Base-by-base conservation (phyloP, 1,140 invertebrate species). In the Grapholita molesta region DNA sequence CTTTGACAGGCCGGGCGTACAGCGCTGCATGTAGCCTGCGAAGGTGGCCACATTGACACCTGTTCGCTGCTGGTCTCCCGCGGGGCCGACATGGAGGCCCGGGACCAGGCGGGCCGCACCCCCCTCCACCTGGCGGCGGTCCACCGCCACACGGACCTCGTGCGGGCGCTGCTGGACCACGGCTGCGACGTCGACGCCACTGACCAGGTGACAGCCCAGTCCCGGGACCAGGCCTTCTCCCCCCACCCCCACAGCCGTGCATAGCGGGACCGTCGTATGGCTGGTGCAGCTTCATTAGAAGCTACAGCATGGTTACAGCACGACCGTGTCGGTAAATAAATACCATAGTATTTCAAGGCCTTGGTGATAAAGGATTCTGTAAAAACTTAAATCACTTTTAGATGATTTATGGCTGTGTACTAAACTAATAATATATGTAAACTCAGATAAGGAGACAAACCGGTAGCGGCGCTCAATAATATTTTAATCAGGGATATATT, bases 71-170 rank as follows among this genome's bases (percentile, higher is more conserved):
- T 97, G 67, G 89, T 95, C 80, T 78, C 90, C 9, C 91, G 95
- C 32, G 94, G 93, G 7, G 93, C 93, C 0, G 88, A 93, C 52
- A 86, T 93, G 67, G 93, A 94, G 66, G 92, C 93, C 1, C 90
- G 94, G 84, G 97, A 98, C 91, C 92, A 94, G 65, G 94, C 96
- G 33, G 96, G 96, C 12, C 96, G 97, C 76, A 95, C 96, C 0
- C 95, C 97, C 0, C 91, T 98, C 11, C 97, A 98, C 84, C 90
- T 96, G 18, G 96, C 97, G 12, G 96, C 96, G 12, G 94, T 95
- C 74, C 96, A 97, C 79, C 94, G 96, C 78, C 95, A 97, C 81
- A 94, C 94, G 1, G 93, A 93, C 38, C 94, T 97, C 23, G 96
- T 96, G 28, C 93, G 94, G 72, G 89, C 95, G 48, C 91, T 98